A percentile compares a stretch with the other conserved stretches of the same genome.
Evolutionary conservation across 1,140 invertebrate species (phyloP).

Genomic region (Sweltsa coloradensis): DNA sequence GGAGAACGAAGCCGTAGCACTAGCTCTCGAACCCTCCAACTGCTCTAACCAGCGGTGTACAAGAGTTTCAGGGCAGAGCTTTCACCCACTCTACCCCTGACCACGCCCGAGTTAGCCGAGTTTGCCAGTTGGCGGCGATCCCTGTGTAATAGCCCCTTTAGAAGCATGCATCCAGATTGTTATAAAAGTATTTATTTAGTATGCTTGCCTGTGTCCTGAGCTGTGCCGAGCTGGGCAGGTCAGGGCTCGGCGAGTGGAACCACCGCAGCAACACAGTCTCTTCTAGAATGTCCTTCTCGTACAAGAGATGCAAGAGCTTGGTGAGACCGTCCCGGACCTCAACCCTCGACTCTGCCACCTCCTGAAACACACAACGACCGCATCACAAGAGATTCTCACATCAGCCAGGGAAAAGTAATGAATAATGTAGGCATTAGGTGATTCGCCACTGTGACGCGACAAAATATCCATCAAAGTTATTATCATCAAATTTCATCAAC

Average conservation of each 20-base stretch:
- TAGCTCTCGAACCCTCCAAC: too few relatives aligned
- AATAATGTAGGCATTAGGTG: neutral
- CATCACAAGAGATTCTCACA: neutral
- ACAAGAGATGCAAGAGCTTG: constrained; percentile 60
- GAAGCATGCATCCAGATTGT: too few relatives aligned
- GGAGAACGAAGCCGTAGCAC: too few relatives aligned
- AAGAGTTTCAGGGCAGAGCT: too few relatives aligned
- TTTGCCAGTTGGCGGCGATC: too few relatives aligned
- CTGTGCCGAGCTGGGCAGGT: neutral
- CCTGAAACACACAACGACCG: neutral
- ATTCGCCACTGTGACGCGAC: too few relatives aligned
- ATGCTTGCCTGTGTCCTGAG: neutral
- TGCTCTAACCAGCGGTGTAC: too few relatives aligned
- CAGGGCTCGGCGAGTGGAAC: constrained; percentile 38
- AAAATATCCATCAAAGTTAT: neutral
- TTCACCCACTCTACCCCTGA: too few relatives aligned
- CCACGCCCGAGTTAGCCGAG: too few relatives aligned
- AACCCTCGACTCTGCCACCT: constrained; percentile 9
- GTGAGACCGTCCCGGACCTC: constrained; percentile 28
- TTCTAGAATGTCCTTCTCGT: constrained; percentile 65
- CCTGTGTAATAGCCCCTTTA: too few relatives aligned
- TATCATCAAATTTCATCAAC: neutral
- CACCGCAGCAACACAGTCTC: constrained; percentile 71
- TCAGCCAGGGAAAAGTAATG: neutral
- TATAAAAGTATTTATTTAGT: too few relatives aligned